A percentile compares a stretch with the other conserved stretches of the same genome.
These are phyloP conservation scores for Mastigias papua DNA, from an alignment of 30 jellyfish, hydroid and myxozoan genomes.

Conservation along the genomic window DNA sequence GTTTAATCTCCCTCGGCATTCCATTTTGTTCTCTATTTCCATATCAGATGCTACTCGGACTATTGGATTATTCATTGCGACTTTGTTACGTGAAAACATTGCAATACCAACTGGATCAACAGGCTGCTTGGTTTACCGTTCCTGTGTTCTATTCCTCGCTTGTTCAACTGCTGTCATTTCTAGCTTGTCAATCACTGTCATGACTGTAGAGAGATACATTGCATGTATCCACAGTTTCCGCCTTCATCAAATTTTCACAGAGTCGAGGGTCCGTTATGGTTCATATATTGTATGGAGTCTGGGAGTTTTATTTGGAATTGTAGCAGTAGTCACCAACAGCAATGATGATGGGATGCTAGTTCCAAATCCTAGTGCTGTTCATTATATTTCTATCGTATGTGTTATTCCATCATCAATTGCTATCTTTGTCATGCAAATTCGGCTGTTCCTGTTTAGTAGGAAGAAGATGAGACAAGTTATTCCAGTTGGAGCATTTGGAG, in stretches of 20 bases:
- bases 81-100: neutral
- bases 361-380: neutral
- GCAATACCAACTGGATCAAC: neutral
- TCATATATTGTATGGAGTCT: neutral
- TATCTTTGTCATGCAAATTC: neutral
- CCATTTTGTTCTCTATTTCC: constrained; percentile 2
- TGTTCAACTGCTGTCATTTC: constrained; percentile 1
- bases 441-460: neutral
- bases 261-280: neutral
- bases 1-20: constrained; percentile 15
- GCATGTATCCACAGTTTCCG: constrained; percentile 35
- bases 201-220: constrained; percentile 27
- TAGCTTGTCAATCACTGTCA: neutral
- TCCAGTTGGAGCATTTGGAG: constrained; percentile 6
- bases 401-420: neutral
- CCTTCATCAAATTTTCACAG: constrained; percentile 15
- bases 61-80: neutral
- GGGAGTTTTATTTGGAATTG: neutral
- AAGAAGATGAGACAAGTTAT: neutral
- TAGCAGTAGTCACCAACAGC: neutral
- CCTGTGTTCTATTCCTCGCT: neutral
- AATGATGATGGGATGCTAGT: neutral
- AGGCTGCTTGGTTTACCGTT: neutral
- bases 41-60: neutral
- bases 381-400: neutral